Evolutionary conservation across 2,888 invertebrate genomes (phyloP).

Genomic region (Tetrapedia diversipes): DNA sequence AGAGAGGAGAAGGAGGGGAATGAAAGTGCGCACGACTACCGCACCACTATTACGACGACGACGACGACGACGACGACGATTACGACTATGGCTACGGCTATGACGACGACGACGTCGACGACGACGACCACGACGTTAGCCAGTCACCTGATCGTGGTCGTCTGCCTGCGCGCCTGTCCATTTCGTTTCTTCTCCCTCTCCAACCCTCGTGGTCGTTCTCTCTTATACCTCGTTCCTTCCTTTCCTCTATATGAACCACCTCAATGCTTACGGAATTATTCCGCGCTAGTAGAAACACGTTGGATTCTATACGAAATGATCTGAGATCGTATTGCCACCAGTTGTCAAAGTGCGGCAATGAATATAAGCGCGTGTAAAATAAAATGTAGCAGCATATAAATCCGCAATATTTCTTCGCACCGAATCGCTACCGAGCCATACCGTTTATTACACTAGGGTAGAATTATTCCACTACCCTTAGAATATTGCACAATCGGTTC

Average conservation of each 20-base stretch:
- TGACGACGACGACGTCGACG: constrained; percentile 5
- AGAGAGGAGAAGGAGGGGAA: background rate
- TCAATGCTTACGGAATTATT: too few species aligned
- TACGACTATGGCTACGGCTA: constrained; percentile 28
- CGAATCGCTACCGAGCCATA: too few species aligned
- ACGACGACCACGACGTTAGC: constrained; percentile 36
- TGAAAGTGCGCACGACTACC: constrained; percentile 48
- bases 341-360: too few species aligned
- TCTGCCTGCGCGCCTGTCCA: constrained; percentile 45
- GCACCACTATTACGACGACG: constrained; percentile 33
- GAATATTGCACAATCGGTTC: too few species aligned
- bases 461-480: too few species aligned
- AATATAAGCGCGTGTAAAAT: too few species aligned
- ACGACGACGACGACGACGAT: constrained; percentile 35
- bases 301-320: too few species aligned
- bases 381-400: too few species aligned
- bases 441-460: too few species aligned
- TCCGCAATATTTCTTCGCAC: too few species aligned
- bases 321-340: too few species aligned
- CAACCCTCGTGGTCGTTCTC: background rate
- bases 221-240: background rate
- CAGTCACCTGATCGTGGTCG: constrained; percentile 65
- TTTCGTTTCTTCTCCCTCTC: background rate
- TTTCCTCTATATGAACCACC: background rate
- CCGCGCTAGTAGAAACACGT: too few species aligned